Evolutionary conservation across 1,140 invertebrate genomes (phyloP).

Genomic region (Leptinotarsa defecta): DNA sequence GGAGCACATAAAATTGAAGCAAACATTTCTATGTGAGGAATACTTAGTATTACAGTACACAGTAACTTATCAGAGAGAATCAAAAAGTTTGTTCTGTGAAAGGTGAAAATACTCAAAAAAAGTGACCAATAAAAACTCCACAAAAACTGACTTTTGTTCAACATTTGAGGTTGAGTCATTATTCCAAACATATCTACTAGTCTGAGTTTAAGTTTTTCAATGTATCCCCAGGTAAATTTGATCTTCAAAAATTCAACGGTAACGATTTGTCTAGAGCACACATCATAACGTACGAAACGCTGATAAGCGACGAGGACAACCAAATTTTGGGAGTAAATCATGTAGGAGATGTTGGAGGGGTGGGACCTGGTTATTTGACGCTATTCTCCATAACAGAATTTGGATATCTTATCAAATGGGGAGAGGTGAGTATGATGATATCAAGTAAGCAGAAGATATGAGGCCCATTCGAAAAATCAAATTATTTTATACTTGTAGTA

Average conservation of each 20-base stretch:
- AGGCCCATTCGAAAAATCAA: too few relatives aligned
- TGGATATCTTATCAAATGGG: conserved; percentile 68
- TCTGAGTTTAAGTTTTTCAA: not conserved
- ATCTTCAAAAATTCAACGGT: conserved; percentile 66
- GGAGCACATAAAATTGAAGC: too few relatives aligned
- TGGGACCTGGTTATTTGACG: conserved; percentile 65
- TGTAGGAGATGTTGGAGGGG: conserved; percentile 66
- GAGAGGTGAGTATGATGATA: conserved; percentile 60
- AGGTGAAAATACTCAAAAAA: too few relatives aligned
- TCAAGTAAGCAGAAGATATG: not conserved
- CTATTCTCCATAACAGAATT: conserved; percentile 72
- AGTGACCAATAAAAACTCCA: too few relatives aligned
- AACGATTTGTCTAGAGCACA: conserved; percentile 71
- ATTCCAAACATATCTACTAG: too few relatives aligned
- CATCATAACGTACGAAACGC: conserved; percentile 71
- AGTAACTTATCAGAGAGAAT: too few relatives aligned
- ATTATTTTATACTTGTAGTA: too few relatives aligned
- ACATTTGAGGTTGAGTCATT: too few relatives aligned
- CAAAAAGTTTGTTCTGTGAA: too few relatives aligned
- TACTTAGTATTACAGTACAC: too few relatives aligned
- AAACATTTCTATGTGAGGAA: too few relatives aligned
- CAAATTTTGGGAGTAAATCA: conserved; percentile 74
- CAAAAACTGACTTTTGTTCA: too few relatives aligned
- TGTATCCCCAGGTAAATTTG: conserved; percentile 62
- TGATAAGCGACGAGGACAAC: conserved; percentile 73